Conservation (phyloP, 1,140 invertebrate genomes). For the Euura saliciscinereae region DNA sequence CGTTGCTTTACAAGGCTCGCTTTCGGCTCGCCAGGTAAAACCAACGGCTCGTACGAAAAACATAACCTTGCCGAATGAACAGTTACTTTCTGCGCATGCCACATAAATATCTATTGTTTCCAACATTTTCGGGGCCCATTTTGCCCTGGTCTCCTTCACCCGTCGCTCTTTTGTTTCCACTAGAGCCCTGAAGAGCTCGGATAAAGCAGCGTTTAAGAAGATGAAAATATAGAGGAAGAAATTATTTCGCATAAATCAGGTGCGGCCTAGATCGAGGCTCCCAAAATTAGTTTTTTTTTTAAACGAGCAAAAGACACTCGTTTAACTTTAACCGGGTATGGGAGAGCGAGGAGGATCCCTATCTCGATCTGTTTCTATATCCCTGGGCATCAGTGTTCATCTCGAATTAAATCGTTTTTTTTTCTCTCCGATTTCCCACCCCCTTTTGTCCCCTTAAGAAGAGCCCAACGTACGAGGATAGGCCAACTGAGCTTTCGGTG, state of each 20-base stretch:
- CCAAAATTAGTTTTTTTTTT: slow-evolving; percentile 5
- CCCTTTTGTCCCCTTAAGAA: not conserved
- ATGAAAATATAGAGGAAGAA: not conserved
- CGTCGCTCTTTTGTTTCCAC: no score
- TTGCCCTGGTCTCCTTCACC: no score
- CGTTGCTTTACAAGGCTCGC: no score
- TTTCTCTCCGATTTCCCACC: not conserved
- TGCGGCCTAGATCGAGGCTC: not conserved
- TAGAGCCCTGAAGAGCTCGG: no score
- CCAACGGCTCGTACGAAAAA: no score
- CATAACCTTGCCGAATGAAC: no score
- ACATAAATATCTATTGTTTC: no score
- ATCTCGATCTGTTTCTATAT: slow-evolving; percentile 7
- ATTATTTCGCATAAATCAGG: not conserved
- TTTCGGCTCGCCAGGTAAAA: no score
- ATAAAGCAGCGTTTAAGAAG: no score
- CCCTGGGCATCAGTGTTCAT: slow-evolving; percentile 1
- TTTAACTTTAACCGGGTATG: not conserved
- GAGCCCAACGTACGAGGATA: not conserved
- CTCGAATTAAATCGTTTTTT: not conserved
- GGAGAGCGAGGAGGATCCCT: not conserved
- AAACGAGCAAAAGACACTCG: slow-evolving; percentile 4
- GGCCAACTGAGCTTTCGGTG: not conserved
- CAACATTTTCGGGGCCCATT: no score
- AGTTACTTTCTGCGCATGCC: no score